phyloP scores from a whole-genome alignment of 2,797 vertebrate genomes.

The Amphiprion clarkii region DNA sequence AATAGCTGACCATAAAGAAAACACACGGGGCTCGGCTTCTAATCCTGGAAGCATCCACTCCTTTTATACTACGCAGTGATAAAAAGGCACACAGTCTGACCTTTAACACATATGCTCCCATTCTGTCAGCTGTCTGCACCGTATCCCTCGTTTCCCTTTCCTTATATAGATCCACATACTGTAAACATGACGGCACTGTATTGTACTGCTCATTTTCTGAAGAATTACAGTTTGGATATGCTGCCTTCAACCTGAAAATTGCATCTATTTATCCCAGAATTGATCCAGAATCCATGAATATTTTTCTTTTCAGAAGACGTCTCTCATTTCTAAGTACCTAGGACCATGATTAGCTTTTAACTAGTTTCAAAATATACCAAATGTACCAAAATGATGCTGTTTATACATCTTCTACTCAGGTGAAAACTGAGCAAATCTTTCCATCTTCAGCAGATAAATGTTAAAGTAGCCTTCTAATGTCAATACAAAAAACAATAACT shows the following conservation, averaged over 20 bases:
- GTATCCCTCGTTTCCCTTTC: slow-evolving; percentile 7
- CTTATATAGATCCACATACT: slow-evolving; percentile 18
- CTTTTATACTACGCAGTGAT: slow-evolving; percentile 15
- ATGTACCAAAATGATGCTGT: not conserved
- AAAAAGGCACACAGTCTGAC: slow-evolving; percentile 35
- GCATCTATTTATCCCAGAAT: not conserved
- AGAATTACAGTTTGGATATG: not conserved
- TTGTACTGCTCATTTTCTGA: not conserved
- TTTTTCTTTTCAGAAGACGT: not conserved
- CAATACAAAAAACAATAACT: not conserved
- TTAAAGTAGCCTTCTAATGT: not conserved
- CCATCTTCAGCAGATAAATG: not conserved
- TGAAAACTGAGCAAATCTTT: not conserved
- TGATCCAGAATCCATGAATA: not conserved
- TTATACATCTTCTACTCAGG: not conserved
- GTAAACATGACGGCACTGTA: slow-evolving; percentile 6
- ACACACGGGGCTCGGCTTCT: not conserved
- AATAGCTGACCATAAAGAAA: not conserved
- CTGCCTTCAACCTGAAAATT: not conserved
- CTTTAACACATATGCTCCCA: slow-evolving; percentile 58
- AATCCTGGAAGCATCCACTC: slow-evolving; percentile 9
- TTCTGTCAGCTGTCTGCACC: slow-evolving; percentile 56
- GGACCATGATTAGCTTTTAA: not conserved
- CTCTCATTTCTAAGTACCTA: not conserved
- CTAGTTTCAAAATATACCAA: not conserved